These are phyloP conservation scores for Halcyon badia DNA, from an alignment of 2,797 vertebrate species.

Conservation along the genomic window DNA sequence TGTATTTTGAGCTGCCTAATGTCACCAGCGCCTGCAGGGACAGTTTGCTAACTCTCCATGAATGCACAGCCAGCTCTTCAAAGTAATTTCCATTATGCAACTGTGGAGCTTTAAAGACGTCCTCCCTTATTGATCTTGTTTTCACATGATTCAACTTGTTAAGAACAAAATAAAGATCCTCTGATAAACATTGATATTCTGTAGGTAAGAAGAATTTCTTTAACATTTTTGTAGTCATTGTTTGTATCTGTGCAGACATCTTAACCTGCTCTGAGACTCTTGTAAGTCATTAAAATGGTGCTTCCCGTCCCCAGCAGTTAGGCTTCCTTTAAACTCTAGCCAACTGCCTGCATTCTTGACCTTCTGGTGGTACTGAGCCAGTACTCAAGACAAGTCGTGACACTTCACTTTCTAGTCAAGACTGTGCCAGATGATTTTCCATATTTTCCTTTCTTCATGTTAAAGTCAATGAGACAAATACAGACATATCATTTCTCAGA, in stretches of 20 bases:
- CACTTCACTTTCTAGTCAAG: background rate
- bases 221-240: conserved; percentile 8
- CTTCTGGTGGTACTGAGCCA: background rate
- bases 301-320: background rate
- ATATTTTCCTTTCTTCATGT: background rate
- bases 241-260: conserved; percentile 21
- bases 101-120: conserved; percentile 17
- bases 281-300: conserved; percentile 9
- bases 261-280: conserved; percentile 14
- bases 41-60: conserved; percentile 38
- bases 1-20: conserved; percentile 55
- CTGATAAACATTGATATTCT: conserved; percentile 51
- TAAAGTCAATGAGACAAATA: background rate
- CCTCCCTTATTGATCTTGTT: conserved; percentile 35
- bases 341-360: conserved; percentile 4
- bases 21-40: conserved; percentile 36
- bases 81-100: conserved; percentile 42
- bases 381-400: background rate
- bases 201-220: conserved; percentile 13
- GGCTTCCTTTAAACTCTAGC: conserved; percentile 29
- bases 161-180: conserved; percentile 47
- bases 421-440: background rate
- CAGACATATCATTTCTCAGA: background rate
- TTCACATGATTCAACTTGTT: conserved; percentile 41
- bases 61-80: conserved; percentile 31